Evolutionary conservation across 2,888 invertebrate genomes (phyloP).

Genomic region (Chaetogeoica ovagalla): DNA sequence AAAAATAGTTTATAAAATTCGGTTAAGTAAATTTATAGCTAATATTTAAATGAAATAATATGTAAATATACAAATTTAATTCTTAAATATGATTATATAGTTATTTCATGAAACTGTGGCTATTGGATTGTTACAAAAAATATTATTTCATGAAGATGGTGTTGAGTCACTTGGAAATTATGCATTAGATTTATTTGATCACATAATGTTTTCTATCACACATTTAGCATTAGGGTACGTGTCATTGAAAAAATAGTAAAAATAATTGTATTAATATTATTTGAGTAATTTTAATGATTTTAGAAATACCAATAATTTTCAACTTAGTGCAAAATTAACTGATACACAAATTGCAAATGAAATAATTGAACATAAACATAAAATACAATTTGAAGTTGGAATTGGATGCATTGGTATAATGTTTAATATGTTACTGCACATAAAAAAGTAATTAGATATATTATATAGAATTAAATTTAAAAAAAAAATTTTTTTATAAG

Average conservation of each 20-base stretch:
- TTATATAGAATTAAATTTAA: background rate
- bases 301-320: constrained; percentile 26
- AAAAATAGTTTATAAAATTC: too few relatives aligned
- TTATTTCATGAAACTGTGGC: constrained; percentile 80
- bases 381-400: constrained; percentile 50
- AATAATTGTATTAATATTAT: background rate
- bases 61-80: background rate
- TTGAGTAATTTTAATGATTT: background rate
- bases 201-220: constrained; percentile 59
- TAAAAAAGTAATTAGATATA: constrained; percentile 42
- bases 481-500: background rate
- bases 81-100: constrained; percentile 58
- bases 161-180: constrained; percentile 77
- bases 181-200: constrained; percentile 80
- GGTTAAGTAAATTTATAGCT: too few relatives aligned
- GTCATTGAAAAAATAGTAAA: background rate
- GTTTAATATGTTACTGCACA: constrained; percentile 42
- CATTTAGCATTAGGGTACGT: constrained; percentile 37
- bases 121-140: constrained; percentile 78
- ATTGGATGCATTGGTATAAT: constrained; percentile 38
- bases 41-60: too few relatives aligned
- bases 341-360: constrained; percentile 15
- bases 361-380: constrained; percentile 38
- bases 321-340: background rate
- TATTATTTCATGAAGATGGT: constrained; percentile 78